These are phyloP conservation scores for Melanaphis sacchari DNA, from an alignment of 1,140 invertebrate species.

Conservation along the genomic window DNA sequence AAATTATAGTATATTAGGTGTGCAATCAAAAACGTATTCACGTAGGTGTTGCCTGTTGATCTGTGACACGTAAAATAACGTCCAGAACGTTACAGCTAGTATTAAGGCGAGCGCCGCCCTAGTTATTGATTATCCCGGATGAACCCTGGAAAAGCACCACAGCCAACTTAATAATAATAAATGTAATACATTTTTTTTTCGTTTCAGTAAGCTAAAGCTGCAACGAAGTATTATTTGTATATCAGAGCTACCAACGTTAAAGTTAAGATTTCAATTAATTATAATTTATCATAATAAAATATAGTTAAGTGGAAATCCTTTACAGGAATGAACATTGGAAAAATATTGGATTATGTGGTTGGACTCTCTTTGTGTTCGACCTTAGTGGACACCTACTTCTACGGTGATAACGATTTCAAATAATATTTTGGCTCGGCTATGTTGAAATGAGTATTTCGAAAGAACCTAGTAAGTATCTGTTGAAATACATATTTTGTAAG, in stretches of 20 bases:
- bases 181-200: background rate
- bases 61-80: background rate
- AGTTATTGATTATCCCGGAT: background rate
- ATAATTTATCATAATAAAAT: no score
- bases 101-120: background rate
- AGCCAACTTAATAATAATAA: background rate
- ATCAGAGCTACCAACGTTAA: background rate
- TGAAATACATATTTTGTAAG: no score
- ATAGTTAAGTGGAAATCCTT: no score
- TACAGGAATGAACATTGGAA: no score
- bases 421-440: no score
- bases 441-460: no score
- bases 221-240: background rate
- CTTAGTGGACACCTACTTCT: no score
- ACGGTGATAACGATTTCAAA: no score
- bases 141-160: background rate
- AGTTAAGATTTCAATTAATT: no score
- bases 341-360: no score
- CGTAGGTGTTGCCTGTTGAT: background rate
- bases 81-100: background rate
- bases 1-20: background rate
- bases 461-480: no score
- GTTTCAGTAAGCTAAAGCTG: background rate
- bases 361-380: no score
- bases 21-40: background rate